These are phyloP conservation scores for Ligdia adustata DNA, from an alignment of 2,888 invertebrate species.

Conservation along the genomic window DNA sequence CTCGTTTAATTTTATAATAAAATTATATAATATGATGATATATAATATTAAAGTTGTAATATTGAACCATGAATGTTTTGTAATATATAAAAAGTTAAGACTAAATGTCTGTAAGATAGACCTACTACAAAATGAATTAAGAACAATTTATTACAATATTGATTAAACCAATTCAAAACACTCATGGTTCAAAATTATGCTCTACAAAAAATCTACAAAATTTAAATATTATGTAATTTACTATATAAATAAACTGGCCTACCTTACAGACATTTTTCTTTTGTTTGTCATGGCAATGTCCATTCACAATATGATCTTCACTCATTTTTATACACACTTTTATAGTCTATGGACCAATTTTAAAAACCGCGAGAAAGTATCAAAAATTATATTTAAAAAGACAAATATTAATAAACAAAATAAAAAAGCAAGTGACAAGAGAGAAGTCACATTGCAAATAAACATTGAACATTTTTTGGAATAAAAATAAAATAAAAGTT, in stretches of 20 bases:
- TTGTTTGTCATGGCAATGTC: conserved; percentile 62
- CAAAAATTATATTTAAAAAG: conserved; percentile 35
- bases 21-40: background rate
- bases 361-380: conserved; percentile 16
- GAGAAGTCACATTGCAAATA: conserved; percentile 78
- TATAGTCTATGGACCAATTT: conserved; percentile 27
- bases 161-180: conserved; percentile 44
- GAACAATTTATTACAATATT: background rate
- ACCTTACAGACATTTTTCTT: conserved; percentile 81
- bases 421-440: conserved; percentile 68
- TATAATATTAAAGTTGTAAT: background rate
- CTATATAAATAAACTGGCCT: conserved; percentile 63
- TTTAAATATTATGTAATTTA: conserved; percentile 47
- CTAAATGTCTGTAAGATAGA: conserved; percentile 80
- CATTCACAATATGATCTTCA: conserved; percentile 79
- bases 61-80: conserved; percentile 78
- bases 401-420: conserved; percentile 37
- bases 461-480: conserved; percentile 61
- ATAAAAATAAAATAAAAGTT: conserved; percentile 39
- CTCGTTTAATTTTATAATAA: too few relatives aligned
- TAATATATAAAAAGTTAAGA: conserved; percentile 34
- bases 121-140: background rate
- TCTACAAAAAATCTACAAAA: conserved; percentile 37
- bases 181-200: conserved; percentile 69
- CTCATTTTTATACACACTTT: conserved; percentile 48